These are phyloP conservation scores for Eilema depressum DNA, from an alignment of 2,888 invertebrate species.

Conservation along the genomic window DNA sequence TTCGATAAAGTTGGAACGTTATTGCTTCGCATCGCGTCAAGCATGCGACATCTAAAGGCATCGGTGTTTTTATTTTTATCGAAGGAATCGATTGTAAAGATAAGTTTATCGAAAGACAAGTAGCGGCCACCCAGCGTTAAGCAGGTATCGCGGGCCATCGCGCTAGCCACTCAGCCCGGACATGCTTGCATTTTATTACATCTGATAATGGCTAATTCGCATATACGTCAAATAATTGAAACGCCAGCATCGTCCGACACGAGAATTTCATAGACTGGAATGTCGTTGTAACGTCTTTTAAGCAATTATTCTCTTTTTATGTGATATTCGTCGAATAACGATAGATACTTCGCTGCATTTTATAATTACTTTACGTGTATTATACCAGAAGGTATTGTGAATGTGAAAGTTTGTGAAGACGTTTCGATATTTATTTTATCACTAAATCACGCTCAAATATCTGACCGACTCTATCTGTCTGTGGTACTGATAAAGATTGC, in stretches of 20 bases:
- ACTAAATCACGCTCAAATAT: no score
- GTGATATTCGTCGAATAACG: conserved; percentile 55
- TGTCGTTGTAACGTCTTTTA: conserved; percentile 59
- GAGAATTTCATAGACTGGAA: conserved; percentile 56
- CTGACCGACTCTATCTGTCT: no score
- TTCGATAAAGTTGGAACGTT: conserved; percentile 82
- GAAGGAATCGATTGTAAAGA: conserved; percentile 85
- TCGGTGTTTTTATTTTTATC: conserved; percentile 82
- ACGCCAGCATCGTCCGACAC: conserved; percentile 56
- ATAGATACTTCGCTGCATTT: conserved; percentile 42
- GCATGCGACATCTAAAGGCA: conserved; percentile 74
- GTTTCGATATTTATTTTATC: no score
- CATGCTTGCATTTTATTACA: conserved; percentile 82
- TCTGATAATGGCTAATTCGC: conserved; percentile 83
- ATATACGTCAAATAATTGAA: conserved; percentile 82
- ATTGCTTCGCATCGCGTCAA: conserved; percentile 81
- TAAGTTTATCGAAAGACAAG: conserved; percentile 86
- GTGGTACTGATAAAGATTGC: no score
- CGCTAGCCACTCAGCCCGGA: conserved; percentile 61
- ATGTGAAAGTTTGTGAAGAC: no score
- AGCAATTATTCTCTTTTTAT: conserved; percentile 59
- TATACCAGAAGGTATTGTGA: conserved; percentile 10
- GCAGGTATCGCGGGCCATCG: conserved; percentile 57
- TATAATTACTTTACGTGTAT: conserved; percentile 48
- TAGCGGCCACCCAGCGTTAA: conserved; percentile 82